Percentiles rank a stretch among this genome's conserved stretches.
phyloP scores from a whole-genome alignment of 2,888 invertebrate genomes.

The Polydrusus tereticollis region DNA sequence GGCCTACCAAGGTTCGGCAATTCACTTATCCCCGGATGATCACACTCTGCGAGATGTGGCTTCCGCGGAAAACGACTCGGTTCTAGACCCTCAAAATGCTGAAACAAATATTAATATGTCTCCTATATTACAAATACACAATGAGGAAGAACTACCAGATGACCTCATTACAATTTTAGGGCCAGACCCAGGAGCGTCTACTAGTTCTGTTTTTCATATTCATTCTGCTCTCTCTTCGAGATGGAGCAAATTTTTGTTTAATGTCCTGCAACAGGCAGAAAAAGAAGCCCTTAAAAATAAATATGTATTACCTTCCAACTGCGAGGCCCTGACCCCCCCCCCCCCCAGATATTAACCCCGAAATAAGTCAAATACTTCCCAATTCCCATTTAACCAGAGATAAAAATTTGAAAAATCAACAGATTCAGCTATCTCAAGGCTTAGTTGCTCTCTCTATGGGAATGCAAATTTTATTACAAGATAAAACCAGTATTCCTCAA shows the following conservation, averaged over 20 bases:
- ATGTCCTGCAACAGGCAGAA: conserved; percentile 1
- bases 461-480: neutral
- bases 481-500: neutral
- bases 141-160: conserved; percentile 13
- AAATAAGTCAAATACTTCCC: conserved; percentile 3
- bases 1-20: conserved; percentile 13
- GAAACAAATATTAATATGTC: neutral
- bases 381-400: conserved; percentile 16
- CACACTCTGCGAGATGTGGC: conserved; percentile 9
- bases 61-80: neutral
- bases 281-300: neutral
- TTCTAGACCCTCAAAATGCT: neutral
- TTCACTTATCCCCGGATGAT: neutral
- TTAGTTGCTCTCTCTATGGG: conserved; percentile 17
- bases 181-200: neutral
- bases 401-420: conserved; percentile 9
- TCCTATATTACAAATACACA: conserved; percentile 6
- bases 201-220: neutral
- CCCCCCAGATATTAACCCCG: conserved; percentile 8
- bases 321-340: neutral
- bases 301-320: conserved; percentile 19
- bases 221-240: conserved; percentile 1
- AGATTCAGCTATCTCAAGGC: conserved; percentile 12
- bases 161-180: neutral
- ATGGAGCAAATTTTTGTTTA: conserved; percentile 9